These are phyloP conservation scores for Phenganax marumi DNA, from an alignment of 92 coral and sea anemone genomes.

Conservation along the genomic window DNA sequence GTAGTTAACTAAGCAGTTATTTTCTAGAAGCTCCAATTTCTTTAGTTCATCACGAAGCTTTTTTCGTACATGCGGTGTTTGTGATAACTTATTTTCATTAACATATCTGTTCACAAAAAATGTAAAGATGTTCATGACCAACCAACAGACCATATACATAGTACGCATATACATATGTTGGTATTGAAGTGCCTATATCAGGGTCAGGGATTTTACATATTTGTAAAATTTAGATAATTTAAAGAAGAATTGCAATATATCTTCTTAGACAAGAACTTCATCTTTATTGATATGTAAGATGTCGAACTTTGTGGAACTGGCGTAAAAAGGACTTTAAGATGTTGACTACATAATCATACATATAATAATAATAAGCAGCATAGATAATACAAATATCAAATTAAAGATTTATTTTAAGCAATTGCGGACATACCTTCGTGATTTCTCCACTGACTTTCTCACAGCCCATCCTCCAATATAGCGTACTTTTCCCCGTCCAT, in stretches of 20 bases:
- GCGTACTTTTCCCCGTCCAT: background rate
- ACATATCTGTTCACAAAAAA: slow-evolving; percentile 3
- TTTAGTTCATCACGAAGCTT: background rate
- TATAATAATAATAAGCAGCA: background rate
- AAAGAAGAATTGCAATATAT: too few species aligned
- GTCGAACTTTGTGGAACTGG: too few species aligned
- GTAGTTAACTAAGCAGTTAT: background rate
- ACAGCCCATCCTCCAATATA: slow-evolving; percentile 20
- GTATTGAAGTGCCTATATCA: too few species aligned
- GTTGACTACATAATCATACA: background rate
- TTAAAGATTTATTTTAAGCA: background rate
- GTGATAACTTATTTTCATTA: background rate
- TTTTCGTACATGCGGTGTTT: background rate
- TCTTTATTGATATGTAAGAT: too few species aligned
- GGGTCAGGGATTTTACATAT: too few species aligned
- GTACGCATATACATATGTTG: too few species aligned
- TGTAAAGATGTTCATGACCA: too few species aligned
- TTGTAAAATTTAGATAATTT: too few species aligned
- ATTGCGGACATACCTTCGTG: background rate
- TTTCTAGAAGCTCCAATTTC: background rate
- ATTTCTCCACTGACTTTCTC: background rate
- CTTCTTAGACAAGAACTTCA: too few species aligned
- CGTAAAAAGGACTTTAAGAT: background rate
- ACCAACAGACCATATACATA: too few species aligned
- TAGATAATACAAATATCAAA: background rate